Conservation (phyloP, 2,888 invertebrate genomes). For the Ptilodon capucinus region DNA sequence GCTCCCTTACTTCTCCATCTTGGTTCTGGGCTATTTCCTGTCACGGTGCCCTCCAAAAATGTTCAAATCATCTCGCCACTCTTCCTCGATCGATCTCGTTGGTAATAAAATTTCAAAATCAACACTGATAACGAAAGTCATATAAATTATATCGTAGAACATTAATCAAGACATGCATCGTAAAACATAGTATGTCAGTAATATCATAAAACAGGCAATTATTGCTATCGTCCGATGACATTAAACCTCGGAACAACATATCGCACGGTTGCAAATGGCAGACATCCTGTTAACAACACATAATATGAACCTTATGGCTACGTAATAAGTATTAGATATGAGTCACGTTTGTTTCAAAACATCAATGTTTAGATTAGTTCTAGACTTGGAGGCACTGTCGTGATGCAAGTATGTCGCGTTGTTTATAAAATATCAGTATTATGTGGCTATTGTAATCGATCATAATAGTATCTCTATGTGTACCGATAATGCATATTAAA, state of each 20-base stretch:
- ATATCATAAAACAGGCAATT: slow-evolving; percentile 29
- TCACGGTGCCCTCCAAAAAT: too few species aligned
- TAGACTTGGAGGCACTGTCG: slow-evolving; percentile 28
- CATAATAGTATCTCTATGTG: too few species aligned
- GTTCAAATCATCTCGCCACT: too few species aligned
- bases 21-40: too few species aligned
- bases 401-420: background rate
- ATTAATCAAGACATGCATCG: background rate
- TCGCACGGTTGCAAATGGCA: slow-evolving; percentile 3
- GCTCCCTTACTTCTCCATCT: too few species aligned
- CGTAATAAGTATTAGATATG: slow-evolving; percentile 8
- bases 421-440: background rate
- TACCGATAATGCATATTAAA: too few species aligned
- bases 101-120: background rate
- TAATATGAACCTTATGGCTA: slow-evolving; percentile 8
- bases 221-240: slow-evolving; percentile 46
- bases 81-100: too few species aligned
- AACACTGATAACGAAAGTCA: background rate
- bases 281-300: slow-evolving; percentile 27
- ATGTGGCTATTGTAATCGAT: background rate
- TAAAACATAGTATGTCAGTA: slow-evolving; percentile 10
- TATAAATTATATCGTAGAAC: background rate
- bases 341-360: slow-evolving; percentile 33
- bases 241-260: slow-evolving; percentile 29
- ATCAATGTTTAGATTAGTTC: slow-evolving; percentile 17